Evolutionary conservation across 2,113 vertebrate species (phyloP), one percentile per base, ranked within the genome.

Genomic region (Gopherus flavomarginatus): DNA sequence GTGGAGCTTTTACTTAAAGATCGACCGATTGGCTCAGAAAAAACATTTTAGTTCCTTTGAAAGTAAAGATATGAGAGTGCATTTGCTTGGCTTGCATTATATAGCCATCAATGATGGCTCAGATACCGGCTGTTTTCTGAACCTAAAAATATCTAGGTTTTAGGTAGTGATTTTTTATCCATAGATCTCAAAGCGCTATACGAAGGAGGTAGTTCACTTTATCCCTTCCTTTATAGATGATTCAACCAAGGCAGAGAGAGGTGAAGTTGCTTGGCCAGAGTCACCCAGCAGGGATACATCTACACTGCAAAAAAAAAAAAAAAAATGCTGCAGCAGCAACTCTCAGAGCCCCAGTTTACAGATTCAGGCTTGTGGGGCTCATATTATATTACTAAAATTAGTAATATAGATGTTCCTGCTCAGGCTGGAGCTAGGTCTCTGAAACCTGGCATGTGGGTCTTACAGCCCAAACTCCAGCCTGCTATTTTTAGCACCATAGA

Each of bases 1-100:
- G 77, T 50, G 62, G 52, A 86, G 84, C 57, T 91, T 94, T 93
- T 86, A 86, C 87, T 83, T 89, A 87, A 95, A 87, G 52, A 89
- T 93, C 85, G 95, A 87, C 81, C 65, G 42, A 47, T 93, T 93
- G 26, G 42, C 81, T 83, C 26, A 21, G 0, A 29, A 80, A 52
- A 65, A 59, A 75, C 29, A 27, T 1, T 0, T 13, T 19, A 21
- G 24, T 84, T 95, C 83, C 38, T 82, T 2, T 69, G 57, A 81
- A 86, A 91, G 49, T 50, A 65, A 72, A 5, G 4, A 42, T 57
- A 84, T 12, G 4, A 12, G 27, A 21, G 4, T 5, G n/a, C 2
- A 24, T 31, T 65, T 72, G 21, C 35, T 87, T 65, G 29, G 5
- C 29, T 90, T 93, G 47, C 42, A 49, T 49, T 59, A n/a, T 31